These are phyloP conservation scores for Brachyrhaphis roseni DNA, from an alignment of 2,797 vertebrate species.

Conservation along the genomic window DNA sequence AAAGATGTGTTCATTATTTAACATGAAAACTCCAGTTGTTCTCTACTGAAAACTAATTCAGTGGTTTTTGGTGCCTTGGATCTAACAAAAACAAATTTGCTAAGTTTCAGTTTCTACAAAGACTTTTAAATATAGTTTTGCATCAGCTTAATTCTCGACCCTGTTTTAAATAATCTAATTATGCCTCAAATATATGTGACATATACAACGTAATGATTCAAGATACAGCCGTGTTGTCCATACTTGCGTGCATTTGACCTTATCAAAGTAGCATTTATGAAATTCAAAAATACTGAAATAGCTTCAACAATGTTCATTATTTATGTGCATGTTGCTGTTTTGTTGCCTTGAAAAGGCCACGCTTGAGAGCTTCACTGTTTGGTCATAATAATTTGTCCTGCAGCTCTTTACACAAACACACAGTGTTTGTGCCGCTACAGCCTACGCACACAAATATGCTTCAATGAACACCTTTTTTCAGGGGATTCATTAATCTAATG, in stretches of 20 bases:
- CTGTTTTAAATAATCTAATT: not conserved
- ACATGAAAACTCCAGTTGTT: not conserved
- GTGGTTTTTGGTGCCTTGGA: not conserved
- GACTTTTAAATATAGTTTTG: not conserved
- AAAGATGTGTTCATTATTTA: not conserved
- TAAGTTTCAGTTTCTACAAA: not conserved
- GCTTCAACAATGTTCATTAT: constrained; percentile 16
- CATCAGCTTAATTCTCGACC: not conserved
- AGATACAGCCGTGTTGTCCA: not conserved
- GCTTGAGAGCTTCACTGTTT: constrained; percentile 60
- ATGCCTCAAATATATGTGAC: not conserved
- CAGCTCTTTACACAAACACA: constrained; percentile 49
- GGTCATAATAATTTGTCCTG: constrained; percentile 67
- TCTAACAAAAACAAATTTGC: not conserved
- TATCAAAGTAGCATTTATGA: constrained; percentile 1
- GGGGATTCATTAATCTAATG: constrained; percentile 9
- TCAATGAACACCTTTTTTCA: not conserved
- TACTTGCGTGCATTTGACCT: not conserved
- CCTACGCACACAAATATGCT: constrained; percentile 27
- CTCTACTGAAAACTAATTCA: not conserved
- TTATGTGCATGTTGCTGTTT: constrained; percentile 34
- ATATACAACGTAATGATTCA: not conserved
- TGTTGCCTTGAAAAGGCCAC: constrained; percentile 69
- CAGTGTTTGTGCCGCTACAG: constrained; percentile 1
- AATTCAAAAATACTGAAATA: constrained; percentile 4